Percentiles rank a stretch among this genome's conserved stretches.
These are phyloP conservation scores for Hylyphantes graminicola DNA, from an alignment of 1,140 invertebrate genomes.

Conservation along the genomic window DNA sequence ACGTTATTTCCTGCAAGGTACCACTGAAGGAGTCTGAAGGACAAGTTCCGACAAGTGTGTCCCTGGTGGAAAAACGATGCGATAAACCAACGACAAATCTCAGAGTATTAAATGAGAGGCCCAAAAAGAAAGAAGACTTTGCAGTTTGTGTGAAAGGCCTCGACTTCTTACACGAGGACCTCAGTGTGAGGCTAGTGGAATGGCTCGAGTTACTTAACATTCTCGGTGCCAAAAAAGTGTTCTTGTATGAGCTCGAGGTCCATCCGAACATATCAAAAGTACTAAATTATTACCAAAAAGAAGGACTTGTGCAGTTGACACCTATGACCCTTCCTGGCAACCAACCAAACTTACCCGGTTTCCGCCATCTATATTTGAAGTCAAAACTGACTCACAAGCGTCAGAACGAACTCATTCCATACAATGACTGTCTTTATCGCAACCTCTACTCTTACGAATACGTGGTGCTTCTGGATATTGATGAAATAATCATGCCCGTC, in stretches of 20 bases:
- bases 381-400: constrained; percentile 90
- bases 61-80: constrained; percentile 85
- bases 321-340: constrained; percentile 89
- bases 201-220: constrained; percentile 91
- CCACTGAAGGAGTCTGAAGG: constrained; percentile 69
- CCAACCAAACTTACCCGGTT: constrained; percentile 87
- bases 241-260: constrained; percentile 90
- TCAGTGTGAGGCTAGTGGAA: constrained; percentile 90
- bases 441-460: constrained; percentile 92
- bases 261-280: constrained; percentile 93
- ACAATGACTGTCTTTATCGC: constrained; percentile 96
- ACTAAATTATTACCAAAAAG: constrained; percentile 80
- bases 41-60: constrained; percentile 84
- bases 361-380: constrained; percentile 88
- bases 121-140: constrained; percentile 79
- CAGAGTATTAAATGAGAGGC: constrained; percentile 81
- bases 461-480: constrained; percentile 89
- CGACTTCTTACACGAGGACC: constrained; percentile 90
- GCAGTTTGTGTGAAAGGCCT: constrained; percentile 95
- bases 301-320: constrained; percentile 84
- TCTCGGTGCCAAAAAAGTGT: constrained; percentile 91
- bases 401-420: constrained; percentile 95
- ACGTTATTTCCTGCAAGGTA: constrained; percentile 88
- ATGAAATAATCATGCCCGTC: constrained; percentile 94
- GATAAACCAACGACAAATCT: constrained; percentile 87